phyloP scores from a whole-genome alignment of 1,140 invertebrate genomes.

The Homalodisca vitripennis region DNA sequence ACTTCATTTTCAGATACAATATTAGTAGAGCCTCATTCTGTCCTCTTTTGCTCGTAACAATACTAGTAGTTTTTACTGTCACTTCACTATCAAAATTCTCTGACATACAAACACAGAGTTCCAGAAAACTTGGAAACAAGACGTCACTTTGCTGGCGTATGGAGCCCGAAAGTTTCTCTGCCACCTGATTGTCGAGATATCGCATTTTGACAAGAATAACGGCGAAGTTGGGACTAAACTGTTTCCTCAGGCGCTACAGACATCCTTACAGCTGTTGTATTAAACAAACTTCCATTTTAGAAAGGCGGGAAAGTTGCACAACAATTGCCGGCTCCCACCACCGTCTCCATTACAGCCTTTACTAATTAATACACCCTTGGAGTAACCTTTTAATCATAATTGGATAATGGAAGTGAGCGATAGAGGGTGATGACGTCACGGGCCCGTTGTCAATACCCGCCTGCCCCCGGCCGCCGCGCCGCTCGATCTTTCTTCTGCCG shows the following conservation, averaged over 20 bases:
- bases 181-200: slow-evolving; percentile 9
- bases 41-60: too few species aligned
- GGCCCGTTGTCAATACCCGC: slow-evolving; percentile 8
- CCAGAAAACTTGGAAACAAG: too few species aligned
- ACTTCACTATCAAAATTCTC: too few species aligned
- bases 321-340: slow-evolving; percentile 13
- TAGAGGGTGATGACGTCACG: slow-evolving; percentile 2
- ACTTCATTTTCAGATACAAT: too few species aligned
- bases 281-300: slow-evolving; percentile 26
- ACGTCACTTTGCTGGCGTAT: too few species aligned
- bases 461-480: too few species aligned
- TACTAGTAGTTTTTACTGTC: too few species aligned
- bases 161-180: background rate
- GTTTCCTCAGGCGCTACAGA: background rate
- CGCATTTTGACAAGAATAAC: slow-evolving; percentile 22
- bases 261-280: slow-evolving; percentile 24
- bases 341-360: background rate
- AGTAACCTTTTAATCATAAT: slow-evolving; percentile 32
- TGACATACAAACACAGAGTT: too few species aligned
- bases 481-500: too few species aligned
- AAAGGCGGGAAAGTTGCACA: slow-evolving; percentile 17
- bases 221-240: background rate
- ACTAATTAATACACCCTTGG: slow-evolving; percentile 30
- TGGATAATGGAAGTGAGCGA: slow-evolving; percentile 26
- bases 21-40: too few species aligned